These are phyloP conservation scores for Oikopleura dioica DNA, from an alignment of 23 tunicate species.

Conservation along the genomic window DNA sequence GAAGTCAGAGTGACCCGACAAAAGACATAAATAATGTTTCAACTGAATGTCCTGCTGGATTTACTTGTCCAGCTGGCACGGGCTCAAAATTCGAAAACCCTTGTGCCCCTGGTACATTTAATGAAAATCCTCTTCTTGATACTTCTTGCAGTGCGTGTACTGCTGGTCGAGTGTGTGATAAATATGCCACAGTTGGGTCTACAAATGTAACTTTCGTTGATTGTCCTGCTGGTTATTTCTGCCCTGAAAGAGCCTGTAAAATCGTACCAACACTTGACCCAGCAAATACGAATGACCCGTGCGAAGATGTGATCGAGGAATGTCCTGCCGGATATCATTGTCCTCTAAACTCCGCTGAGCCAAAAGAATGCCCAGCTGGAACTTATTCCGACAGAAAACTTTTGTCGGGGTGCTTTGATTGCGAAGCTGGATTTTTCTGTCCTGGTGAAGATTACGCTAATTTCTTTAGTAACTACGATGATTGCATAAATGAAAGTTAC, in stretches of 20 bases:
- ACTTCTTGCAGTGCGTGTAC: too few species aligned
- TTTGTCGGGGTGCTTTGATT: constrained; percentile 20
- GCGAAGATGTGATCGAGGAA: constrained; percentile 24
- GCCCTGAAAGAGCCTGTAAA: constrained; percentile 25
- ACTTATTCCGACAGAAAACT: constrained; percentile 26
- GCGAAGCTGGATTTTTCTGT: constrained; percentile 42
- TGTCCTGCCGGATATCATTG: constrained; percentile 57
- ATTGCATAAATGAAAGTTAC: too few species aligned
- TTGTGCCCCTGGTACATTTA: constrained; percentile 44
- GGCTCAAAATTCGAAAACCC: constrained; percentile 18
- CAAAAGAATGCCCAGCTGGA: constrained; percentile 28
- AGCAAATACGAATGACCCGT: too few species aligned
- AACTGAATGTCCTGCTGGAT: constrained; percentile 46
- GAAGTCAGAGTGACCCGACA: too few species aligned
- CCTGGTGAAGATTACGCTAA: too few species aligned
- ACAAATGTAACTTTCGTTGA: too few species aligned
- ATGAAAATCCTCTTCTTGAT: constrained; percentile 13
- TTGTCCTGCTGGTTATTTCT: constrained; percentile 38
- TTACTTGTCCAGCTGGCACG: constrained; percentile 37
- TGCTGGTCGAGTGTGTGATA: too few species aligned
- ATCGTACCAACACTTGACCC: too few species aligned
- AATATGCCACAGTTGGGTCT: too few species aligned
- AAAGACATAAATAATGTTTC: too few species aligned
- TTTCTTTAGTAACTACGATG: too few species aligned
- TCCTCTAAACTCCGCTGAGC: constrained; percentile 22